phyloP scores from a whole-genome alignment of 2,113 vertebrate species.

The Corvus cornix region DNA sequence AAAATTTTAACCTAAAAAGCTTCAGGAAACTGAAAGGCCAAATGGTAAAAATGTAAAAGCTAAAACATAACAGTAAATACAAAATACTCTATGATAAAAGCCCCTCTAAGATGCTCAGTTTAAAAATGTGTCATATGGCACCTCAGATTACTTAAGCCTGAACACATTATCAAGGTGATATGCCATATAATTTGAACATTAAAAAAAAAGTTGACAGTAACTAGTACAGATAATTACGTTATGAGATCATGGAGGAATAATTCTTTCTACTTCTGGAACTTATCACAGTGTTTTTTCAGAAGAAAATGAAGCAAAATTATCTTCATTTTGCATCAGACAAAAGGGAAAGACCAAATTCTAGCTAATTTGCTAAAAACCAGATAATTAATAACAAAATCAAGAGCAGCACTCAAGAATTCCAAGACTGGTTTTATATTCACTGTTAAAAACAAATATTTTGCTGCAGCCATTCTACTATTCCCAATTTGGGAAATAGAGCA shows the following conservation, averaged over 20 bases:
- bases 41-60: background rate
- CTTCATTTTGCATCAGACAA: background rate
- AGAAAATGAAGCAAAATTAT: background rate
- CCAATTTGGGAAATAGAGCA: background rate
- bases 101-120: background rate
- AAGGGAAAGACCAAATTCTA: background rate
- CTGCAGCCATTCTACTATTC: background rate
- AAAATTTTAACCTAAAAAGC: background rate
- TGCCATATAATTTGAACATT: conserved; percentile 23
- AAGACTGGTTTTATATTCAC: background rate
- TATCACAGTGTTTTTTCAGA: background rate
- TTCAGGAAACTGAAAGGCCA: background rate
- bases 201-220: conserved; percentile 27
- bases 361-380: background rate
- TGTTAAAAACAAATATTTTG: background rate
- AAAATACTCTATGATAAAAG: background rate
- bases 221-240: conserved; percentile 17
- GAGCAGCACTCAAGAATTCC: background rate
- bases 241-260: conserved; percentile 37
- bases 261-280: conserved; percentile 39
- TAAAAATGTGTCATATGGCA: background rate
- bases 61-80: background rate
- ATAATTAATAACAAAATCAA: background rate
- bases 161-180: background rate
- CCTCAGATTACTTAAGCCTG: background rate